phyloP scores from a whole-genome alignment of 2,888 invertebrate genomes.

The Hedychridium roseum region DNA sequence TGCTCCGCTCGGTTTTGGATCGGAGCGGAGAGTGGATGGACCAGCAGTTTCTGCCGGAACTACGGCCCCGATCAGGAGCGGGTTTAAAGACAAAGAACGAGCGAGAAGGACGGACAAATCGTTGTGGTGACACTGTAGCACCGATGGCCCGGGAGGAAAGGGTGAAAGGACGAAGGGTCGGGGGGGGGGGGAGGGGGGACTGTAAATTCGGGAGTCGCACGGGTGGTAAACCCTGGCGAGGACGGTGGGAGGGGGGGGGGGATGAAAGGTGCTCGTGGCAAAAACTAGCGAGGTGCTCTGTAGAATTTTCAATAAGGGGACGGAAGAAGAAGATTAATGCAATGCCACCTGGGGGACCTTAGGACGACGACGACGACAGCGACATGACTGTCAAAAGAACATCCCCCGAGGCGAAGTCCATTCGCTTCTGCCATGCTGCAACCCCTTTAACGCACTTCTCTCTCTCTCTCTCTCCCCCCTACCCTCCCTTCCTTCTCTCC shows the following conservation, averaged over 20 bases:
- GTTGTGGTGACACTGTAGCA: not conserved
- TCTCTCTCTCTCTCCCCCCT: slow-evolving; percentile 2
- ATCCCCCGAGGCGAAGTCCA: slow-evolving; percentile 50
- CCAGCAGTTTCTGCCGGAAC: not conserved
- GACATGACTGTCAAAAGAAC: slow-evolving; percentile 56
- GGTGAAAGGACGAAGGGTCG: slow-evolving; percentile 5
- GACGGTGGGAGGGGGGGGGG: slow-evolving; percentile 16
- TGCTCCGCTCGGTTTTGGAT: too few species aligned
- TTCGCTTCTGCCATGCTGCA: slow-evolving; percentile 38
- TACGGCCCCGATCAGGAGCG: not conserved
- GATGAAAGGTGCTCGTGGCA: slow-evolving; percentile 41
- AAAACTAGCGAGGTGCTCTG: slow-evolving; percentile 49
- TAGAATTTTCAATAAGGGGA: slow-evolving; percentile 58
- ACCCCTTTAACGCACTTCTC: slow-evolving; percentile 20
- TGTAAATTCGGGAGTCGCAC: not conserved
- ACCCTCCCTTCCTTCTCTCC: not conserved
- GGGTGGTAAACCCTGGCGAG: not conserved
- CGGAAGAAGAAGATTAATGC: slow-evolving; percentile 57
- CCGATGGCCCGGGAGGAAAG: slow-evolving; percentile 1
- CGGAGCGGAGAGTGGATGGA: too few species aligned
- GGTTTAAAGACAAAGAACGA: not conserved
- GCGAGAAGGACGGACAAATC: not conserved
- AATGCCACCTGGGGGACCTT: slow-evolving; percentile 53
- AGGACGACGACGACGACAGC: slow-evolving; percentile 56
- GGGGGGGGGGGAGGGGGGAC: slow-evolving; percentile 2